Evolutionary conservation across 2,113 vertebrate species (phyloP).

Genomic region (Semnornis frantzii): DNA sequence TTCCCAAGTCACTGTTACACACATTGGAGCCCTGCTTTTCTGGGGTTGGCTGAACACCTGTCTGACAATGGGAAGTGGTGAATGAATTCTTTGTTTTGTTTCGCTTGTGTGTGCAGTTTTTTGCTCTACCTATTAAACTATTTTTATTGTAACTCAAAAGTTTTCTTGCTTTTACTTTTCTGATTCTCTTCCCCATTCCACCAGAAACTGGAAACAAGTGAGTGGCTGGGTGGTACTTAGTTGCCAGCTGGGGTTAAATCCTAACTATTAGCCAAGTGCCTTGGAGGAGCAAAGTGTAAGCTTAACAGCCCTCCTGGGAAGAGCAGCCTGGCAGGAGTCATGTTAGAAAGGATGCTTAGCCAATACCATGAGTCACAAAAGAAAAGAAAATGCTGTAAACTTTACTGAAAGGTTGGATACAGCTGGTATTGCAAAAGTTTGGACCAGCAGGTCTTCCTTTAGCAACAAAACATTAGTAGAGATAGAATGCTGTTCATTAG

Average conservation of each 20-base stretch:
- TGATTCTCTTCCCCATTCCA: background rate
- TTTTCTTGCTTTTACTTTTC: background rate
- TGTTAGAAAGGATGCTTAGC: background rate
- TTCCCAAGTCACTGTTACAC: background rate
- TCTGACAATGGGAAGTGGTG: background rate
- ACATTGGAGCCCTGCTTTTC: background rate
- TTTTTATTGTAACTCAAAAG: background rate
- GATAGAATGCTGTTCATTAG: background rate
- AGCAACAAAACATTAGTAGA: background rate
- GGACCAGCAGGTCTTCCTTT: background rate
- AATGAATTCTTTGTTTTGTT: background rate
- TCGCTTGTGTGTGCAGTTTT: background rate
- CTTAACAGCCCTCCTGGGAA: background rate
- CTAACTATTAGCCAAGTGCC: background rate
- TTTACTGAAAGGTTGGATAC: background rate
- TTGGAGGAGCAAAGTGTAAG: background rate
- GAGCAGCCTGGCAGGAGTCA: background rate
- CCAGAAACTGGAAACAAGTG: background rate
- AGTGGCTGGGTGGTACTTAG: background rate
- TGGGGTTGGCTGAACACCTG: background rate
- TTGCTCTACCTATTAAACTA: background rate
- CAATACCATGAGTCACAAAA: background rate
- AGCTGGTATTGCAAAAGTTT: background rate
- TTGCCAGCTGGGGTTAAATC: background rate
- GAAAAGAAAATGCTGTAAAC: background rate